Conservation (phyloP, 2,888 invertebrate species). For the Thymelicus sylvestris region DNA sequence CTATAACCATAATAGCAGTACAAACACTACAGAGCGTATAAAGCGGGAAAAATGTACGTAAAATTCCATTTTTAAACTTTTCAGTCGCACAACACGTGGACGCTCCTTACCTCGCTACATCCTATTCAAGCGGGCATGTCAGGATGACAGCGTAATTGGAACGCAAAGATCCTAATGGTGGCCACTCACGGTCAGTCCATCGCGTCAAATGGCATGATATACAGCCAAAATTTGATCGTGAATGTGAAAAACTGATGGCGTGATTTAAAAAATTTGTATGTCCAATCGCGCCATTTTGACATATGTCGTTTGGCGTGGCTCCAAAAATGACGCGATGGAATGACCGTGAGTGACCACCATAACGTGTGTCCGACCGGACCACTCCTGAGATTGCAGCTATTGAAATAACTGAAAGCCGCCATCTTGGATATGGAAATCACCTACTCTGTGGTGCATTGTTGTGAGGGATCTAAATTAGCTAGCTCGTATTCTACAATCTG, state of each 20-base stretch:
- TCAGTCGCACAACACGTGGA: not conserved
- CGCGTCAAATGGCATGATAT: too few species aligned
- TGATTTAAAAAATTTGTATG: too few species aligned
- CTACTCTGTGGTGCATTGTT: slow-evolving; percentile 42
- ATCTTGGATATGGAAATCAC: slow-evolving; percentile 47
- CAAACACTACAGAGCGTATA: too few species aligned
- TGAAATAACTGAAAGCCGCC: slow-evolving; percentile 50
- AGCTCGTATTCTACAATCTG: not conserved
- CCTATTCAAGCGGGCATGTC: not conserved
- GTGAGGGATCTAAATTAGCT: slow-evolving; percentile 38
- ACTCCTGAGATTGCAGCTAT: slow-evolving; percentile 61
- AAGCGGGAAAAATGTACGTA: not conserved
- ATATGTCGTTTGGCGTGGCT: too few species aligned
- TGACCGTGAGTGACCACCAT: too few species aligned
- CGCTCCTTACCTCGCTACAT: not conserved
- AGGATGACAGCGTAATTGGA: slow-evolving; percentile 14
- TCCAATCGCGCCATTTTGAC: too few species aligned
- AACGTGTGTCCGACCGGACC: slow-evolving; percentile 39
- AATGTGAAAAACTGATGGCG: too few species aligned
- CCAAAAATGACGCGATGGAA: too few species aligned
- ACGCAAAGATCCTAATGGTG: slow-evolving; percentile 23
- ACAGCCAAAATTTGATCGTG: too few species aligned
- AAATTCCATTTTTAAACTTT: not conserved
- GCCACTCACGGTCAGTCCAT: too few species aligned
- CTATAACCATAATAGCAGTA: too few species aligned